Evolutionary conservation across 2,113 vertebrate species (phyloP), one percentile per base, ranked within the genome.

Genomic region (Psittacula cyanocephala): DNA sequence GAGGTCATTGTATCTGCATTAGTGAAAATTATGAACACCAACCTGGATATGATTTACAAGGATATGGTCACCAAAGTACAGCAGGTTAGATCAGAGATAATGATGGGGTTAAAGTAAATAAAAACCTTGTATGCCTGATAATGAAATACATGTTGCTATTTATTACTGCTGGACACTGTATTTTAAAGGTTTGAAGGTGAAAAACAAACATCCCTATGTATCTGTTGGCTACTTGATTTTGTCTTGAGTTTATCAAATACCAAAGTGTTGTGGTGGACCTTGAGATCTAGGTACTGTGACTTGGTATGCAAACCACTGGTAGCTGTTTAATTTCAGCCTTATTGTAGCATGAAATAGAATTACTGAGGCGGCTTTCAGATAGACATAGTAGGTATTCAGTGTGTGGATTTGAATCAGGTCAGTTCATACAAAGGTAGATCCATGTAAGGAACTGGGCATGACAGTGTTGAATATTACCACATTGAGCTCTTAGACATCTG

Each of bases 41-140:
- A 99, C 96, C 98, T 99, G 99, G 98, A 99, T 11, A 55, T 99
- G 37, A 91, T 99, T 95, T 99, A 99, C 74, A 97, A 97, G 70
- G 99, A 99, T 92, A 99, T 99, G 99, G 98, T 99, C 64, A 99
- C 99, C 95, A 99, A 99, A 98, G 97, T 98, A 70, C 99, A 99
- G 89, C 99, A 99, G 98, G 99, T 99, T 86, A 98, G 94, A 44
- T 71, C 65, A 43, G 31, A 74, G 50, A 18, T 49, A 25, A 0
- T 10, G 47, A 5, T 71, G 64, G 28, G 27, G 28, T 82, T 81
- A 44, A 87, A 93, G 33, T 43, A 46, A 80, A 74, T 77, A 15
- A 55, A 79, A 86, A 62, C 13, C 14, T 72, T 16, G 11, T 79
- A 27, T 65, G 25, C 17, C 44, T 85, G 62, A 50, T 93, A 46